Evolutionary conservation across 2,797 vertebrate species (phyloP).

Genomic region (Sebastes vulpes): DNA sequence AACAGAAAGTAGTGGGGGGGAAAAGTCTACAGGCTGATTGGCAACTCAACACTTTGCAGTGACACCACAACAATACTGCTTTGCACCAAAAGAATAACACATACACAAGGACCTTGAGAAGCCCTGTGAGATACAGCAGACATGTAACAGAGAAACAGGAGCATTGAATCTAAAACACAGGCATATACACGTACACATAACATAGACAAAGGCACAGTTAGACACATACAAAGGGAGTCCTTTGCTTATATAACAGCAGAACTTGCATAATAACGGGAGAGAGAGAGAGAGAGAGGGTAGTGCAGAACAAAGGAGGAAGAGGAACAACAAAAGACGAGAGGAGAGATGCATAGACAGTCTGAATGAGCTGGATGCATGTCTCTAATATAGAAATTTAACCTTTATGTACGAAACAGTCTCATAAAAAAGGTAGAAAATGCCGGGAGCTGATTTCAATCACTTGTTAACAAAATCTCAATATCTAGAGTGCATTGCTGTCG

Average conservation of each 20-base stretch:
- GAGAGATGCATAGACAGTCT: background rate
- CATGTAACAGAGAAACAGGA: background rate
- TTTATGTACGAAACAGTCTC: background rate
- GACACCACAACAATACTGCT: background rate
- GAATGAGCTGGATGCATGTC: background rate
- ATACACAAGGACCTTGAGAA: background rate
- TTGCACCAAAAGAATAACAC: background rate
- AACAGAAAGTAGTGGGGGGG: background rate
- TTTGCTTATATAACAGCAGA: constrained; percentile 43
- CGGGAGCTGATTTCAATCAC: background rate
- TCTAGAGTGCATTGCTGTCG: background rate
- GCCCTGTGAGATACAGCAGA: background rate
- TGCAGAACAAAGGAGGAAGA: background rate
- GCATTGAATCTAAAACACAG: background rate
- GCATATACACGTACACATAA: background rate
- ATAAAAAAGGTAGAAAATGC: background rate
- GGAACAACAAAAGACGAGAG: background rate
- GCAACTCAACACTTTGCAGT: background rate
- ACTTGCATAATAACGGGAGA: constrained; percentile 32
- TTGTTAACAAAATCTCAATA: background rate
- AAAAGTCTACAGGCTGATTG: background rate
- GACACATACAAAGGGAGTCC: constrained; percentile 1
- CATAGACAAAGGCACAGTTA: constrained; percentile 14
- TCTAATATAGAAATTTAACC: background rate
- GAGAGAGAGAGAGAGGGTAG: background rate